Conservation (phyloP, 1,140 invertebrate genomes). For the Hormaphis cornu region DNA sequence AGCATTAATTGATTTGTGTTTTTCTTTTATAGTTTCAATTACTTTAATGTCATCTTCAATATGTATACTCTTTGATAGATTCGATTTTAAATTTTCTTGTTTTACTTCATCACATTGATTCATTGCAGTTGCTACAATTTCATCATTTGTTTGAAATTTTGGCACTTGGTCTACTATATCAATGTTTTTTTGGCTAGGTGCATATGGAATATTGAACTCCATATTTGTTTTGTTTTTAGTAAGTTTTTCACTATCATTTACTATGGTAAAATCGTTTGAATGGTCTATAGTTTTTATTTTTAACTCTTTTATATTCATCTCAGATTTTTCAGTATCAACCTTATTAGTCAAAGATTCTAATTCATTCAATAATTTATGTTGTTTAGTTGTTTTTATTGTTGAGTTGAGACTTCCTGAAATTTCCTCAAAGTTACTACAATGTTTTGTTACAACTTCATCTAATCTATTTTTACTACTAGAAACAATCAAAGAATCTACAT, state of each 20-base stretch:
- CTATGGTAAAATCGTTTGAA: not conserved
- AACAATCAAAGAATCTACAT: not conserved
- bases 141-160: not conserved
- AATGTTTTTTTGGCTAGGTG: not conserved
- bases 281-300: not conserved
- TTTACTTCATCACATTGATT: not conserved
- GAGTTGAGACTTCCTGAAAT: not conserved
- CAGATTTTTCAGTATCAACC: not conserved
- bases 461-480: constrained; percentile 6
- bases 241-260: not conserved
- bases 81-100: not conserved
- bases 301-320: not conserved
- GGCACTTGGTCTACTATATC: not conserved
- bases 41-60: not conserved
- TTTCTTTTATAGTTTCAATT: not conserved
- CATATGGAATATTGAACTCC: no score
- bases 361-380: not conserved
- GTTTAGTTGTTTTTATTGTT: not conserved
- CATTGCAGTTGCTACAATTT: not conserved
- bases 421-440: not conserved
- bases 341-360: not conserved
- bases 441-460: not conserved
- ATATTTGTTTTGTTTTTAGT: not conserved
- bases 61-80: not conserved
- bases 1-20: not conserved